Evolutionary conservation across 1,140 invertebrate genomes (phyloP), one percentile per base, ranked within the genome.

Genomic region (Tetramorium alpestre): DNA sequence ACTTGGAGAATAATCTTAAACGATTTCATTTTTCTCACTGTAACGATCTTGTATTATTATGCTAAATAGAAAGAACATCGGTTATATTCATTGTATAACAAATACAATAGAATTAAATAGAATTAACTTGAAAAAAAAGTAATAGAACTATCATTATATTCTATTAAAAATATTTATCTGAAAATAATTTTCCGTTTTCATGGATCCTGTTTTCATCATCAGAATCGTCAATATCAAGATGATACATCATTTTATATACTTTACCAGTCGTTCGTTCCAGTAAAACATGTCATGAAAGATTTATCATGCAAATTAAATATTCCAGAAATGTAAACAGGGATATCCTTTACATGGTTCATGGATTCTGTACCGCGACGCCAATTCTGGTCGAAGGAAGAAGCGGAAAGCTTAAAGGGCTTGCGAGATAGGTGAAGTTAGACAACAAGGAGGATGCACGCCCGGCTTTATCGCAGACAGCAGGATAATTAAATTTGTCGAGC

Each of bases 401-500:
- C 70, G 87, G 87, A 90, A 89, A 88, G 91, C 89, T 92, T 89
- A 92, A 84, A 90, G 91, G 89, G 91, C 89, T 91, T 89, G 90
- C 88, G 86, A 92, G 91, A 92, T 92, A 92, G 91, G 91, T 89
- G 91, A 92, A 92, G 91, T 92, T 92, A 92, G 91, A 92, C 89
- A 92, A 92, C 91, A 92, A 92, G 89, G 91, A 92, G 91, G 91
- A 92, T 92, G 91, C 89, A 87, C 91, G 87, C 75, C 91, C 89
- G 90, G 94, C 94, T 95, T 96, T 96, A 96, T 96, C 95, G 93
- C 93, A 95, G 95, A 95, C 95, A 95, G 95, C 94, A 95, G 95
- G 95, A 96, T 96, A 96, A 96, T 96, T 96, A 96, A 96, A 96
- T 96, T 96, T 96, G 95, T 96, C 95, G 93, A 91, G 85, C 94